Evolutionary conservation across 2,113 vertebrate species (phyloP).

Genomic region (Columba livia): DNA sequence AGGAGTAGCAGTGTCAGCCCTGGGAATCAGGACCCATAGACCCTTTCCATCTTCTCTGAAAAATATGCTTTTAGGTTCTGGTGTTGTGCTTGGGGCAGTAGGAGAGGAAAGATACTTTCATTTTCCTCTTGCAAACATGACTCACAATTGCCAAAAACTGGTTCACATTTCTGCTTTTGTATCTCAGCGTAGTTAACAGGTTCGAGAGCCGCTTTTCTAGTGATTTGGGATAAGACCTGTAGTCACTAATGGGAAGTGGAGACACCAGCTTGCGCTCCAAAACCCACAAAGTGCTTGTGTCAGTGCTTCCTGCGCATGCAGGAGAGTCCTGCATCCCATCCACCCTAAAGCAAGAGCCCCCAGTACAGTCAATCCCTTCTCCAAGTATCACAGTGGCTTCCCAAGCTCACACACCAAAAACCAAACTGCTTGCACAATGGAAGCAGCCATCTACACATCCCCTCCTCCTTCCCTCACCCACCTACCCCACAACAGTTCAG

Average conservation of each 20-base stretch:
- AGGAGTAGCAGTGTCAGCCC: background rate
- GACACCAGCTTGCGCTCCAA: background rate
- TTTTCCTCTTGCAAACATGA: background rate
- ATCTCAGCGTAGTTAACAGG: background rate
- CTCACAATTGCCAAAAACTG: background rate
- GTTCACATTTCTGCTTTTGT: background rate
- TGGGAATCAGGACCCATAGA: background rate
- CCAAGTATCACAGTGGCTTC: background rate
- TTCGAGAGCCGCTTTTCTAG: background rate
- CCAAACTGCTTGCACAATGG: background rate
- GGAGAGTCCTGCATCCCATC: background rate
- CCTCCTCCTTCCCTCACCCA: background rate
- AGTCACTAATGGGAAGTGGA: background rate
- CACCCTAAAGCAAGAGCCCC: background rate
- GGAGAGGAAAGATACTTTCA: background rate
- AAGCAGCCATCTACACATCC: background rate
- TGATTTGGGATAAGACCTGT: background rate
- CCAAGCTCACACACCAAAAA: background rate
- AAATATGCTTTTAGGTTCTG: background rate
- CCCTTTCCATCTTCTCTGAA: background rate
- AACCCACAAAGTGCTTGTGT: background rate
- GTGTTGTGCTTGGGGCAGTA: background rate
- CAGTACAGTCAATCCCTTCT: background rate
- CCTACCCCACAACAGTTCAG: background rate
- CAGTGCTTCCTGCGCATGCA: background rate